Evolutionary conservation across 2,797 vertebrate species (phyloP).

Genomic region (Sebastes nivosus): DNA sequence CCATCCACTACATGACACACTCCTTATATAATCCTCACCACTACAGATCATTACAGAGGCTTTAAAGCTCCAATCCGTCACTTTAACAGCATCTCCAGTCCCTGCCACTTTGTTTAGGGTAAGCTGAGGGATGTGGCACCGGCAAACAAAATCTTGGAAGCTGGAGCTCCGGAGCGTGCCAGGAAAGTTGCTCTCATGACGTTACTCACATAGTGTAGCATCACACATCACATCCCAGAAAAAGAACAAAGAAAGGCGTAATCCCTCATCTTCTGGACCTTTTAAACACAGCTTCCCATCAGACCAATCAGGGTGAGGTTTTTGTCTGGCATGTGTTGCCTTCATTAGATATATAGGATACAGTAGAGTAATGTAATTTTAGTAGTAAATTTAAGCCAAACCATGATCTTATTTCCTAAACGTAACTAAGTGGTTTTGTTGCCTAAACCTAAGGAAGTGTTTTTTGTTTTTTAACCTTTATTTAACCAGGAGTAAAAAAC

Average conservation of each 20-base stretch:
- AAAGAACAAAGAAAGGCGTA: constrained; percentile 6
- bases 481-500: too few species aligned
- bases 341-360: neutral
- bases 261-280: neutral
- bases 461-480: too few species aligned
- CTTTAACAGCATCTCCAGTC: constrained; percentile 46
- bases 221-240: neutral
- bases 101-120: constrained; percentile 64
- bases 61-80: constrained; percentile 60
- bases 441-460: too few species aligned
- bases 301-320: neutral
- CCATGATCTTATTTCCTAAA: too few species aligned
- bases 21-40: constrained; percentile 62
- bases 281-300: neutral
- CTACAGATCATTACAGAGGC: constrained; percentile 54
- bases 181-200: constrained; percentile 35
- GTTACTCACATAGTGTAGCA: neutral
- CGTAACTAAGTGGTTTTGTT: too few species aligned
- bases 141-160: constrained; percentile 33
- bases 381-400: too few species aligned
- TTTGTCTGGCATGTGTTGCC: neutral
- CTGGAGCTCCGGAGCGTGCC: neutral
- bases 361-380: neutral
- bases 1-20: constrained; percentile 30
- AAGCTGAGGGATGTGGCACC: constrained; percentile 39